Conservation (phyloP, 2,888 invertebrate genomes). For the Empis stercorea region DNA sequence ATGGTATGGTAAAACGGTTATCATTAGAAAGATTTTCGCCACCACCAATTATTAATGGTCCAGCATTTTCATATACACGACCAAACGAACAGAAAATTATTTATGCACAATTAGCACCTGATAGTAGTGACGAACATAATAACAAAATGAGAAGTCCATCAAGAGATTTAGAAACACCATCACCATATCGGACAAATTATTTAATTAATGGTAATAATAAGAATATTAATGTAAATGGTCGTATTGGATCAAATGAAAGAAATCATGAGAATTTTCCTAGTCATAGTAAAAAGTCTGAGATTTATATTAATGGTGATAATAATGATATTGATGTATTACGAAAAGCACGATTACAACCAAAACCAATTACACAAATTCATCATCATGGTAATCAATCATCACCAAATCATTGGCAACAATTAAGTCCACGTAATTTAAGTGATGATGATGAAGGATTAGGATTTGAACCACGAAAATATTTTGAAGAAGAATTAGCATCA, state of each 20-base stretch:
- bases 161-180: slow-evolving; percentile 17
- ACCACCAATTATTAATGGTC: slow-evolving; percentile 57
- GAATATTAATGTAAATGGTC: slow-evolving; percentile 10
- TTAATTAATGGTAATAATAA: background rate
- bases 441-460: slow-evolving; percentile 74
- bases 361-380: slow-evolving; percentile 9
- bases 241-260: slow-evolving; percentile 14
- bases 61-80: slow-evolving; percentile 69
- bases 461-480: slow-evolving; percentile 43
- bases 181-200: slow-evolving; percentile 12
- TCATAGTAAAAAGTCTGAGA: slow-evolving; percentile 17
- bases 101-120: slow-evolving; percentile 58
- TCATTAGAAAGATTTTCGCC: slow-evolving; percentile 57
- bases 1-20: slow-evolving; percentile 61
- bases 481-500: slow-evolving; percentile 32
- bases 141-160: slow-evolving; percentile 10
- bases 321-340: slow-evolving; percentile 8
- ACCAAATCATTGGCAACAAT: slow-evolving; percentile 31
- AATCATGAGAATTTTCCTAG: slow-evolving; percentile 7
- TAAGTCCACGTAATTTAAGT: slow-evolving; percentile 38
- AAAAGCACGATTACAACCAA: slow-evolving; percentile 11
- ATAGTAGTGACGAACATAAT: slow-evolving; percentile 9
- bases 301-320: slow-evolving; percentile 20
- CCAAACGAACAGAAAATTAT: slow-evolving; percentile 52
- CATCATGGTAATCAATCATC: slow-evolving; percentile 13